These are phyloP conservation scores for Oreochromis tanganicae DNA, from an alignment of 2,113 vertebrate species.

Conservation along the genomic window DNA sequence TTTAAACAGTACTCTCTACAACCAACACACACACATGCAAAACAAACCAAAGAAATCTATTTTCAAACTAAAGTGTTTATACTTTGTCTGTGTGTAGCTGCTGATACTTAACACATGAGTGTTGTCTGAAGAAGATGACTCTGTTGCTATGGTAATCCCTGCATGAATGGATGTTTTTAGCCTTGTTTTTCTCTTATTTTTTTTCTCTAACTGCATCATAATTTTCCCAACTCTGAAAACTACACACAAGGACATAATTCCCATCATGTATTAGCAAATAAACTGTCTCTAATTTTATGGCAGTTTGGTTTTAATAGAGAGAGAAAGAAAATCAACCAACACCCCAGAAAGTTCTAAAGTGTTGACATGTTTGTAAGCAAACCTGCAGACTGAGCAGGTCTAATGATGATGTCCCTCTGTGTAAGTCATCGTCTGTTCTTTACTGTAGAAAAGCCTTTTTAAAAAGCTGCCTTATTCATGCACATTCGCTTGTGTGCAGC, in stretches of 20 bases:
- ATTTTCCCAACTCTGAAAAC: neutral
- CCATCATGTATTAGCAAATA: neutral
- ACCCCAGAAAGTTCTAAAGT: neutral
- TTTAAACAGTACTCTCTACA: neutral
- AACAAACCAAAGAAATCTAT: neutral
- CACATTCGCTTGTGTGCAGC: neutral
- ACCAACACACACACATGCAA: neutral
- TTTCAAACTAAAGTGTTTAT: neutral
- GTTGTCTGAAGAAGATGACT: neutral
- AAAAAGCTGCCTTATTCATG: neutral
- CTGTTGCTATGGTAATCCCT: neutral
- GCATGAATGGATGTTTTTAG: neutral
- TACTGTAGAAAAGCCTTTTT: neutral
- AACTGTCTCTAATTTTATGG: too few species aligned
- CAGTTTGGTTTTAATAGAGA: neutral
- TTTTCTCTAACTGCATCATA: neutral
- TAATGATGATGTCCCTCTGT: fast-evolving
- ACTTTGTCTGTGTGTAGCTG: fast-evolving
- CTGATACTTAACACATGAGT: neutral
- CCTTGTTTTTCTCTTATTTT: neutral
- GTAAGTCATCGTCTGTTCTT: neutral
- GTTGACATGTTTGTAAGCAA: neutral
- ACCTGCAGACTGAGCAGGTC: neutral
- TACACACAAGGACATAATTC: too few species aligned
- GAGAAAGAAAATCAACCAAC: neutral